Percentiles rank a stretch among this genome's conserved stretches.
These are phyloP conservation scores for Hemibagrus guttatus DNA, from an alignment of 2,797 vertebrate species.

Conservation along the genomic window DNA sequence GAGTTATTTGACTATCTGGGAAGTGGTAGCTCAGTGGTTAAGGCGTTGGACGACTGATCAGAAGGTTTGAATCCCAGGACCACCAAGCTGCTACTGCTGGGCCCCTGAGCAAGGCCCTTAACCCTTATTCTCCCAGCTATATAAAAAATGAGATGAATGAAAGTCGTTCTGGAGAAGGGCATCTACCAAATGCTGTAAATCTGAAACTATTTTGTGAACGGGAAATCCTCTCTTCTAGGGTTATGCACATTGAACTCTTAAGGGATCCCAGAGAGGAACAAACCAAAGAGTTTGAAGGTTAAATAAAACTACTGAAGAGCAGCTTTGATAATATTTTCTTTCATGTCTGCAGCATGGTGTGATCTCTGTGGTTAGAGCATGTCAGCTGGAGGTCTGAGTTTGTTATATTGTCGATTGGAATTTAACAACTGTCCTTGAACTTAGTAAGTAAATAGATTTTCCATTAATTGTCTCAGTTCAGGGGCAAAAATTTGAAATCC, in stretches of 20 bases:
- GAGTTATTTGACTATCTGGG: neutral
- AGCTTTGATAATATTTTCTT: neutral
- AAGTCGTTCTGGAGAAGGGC: too few species aligned
- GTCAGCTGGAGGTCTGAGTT: neutral
- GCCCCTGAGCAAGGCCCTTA: too few species aligned
- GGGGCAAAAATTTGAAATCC: neutral
- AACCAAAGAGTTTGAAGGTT: neutral
- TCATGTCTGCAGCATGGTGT: neutral
- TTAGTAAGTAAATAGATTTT: neutral
- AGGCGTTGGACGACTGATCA: too few species aligned
- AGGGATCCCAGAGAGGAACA: neutral
- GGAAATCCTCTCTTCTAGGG: neutral
- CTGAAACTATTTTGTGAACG: neutral
- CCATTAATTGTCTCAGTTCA: neutral
- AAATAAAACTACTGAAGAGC: conserved; percentile 2
- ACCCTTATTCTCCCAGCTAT: too few species aligned
- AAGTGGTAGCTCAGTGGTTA: too few species aligned
- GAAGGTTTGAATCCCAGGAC: too few species aligned
- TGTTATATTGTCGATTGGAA: neutral
- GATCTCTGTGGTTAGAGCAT: neutral
- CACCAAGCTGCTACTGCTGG: too few species aligned
- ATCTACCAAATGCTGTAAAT: too few species aligned
- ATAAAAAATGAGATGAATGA: too few species aligned
- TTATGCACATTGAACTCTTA: neutral
- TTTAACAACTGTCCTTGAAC: neutral